These are phyloP conservation scores for Varroa destructor DNA, from an alignment of 1,140 invertebrate species.

Conservation along the genomic window DNA sequence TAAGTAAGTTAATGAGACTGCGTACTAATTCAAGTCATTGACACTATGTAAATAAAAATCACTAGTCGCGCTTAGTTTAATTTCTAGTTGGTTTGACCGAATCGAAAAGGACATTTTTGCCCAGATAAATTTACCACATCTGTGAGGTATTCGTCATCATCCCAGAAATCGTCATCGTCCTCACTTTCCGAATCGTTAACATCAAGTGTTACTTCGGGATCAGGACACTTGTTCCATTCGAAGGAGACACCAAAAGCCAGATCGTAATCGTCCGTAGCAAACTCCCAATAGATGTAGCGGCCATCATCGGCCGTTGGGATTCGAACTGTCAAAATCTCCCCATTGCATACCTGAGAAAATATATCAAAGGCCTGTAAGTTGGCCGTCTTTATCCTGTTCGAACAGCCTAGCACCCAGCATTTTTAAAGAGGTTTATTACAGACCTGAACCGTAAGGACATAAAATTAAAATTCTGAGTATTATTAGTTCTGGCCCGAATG, in stretches of 20 bases:
- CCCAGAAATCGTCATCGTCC: slow-evolving; percentile 40
- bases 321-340: slow-evolving; percentile 46
- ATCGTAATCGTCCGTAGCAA: slow-evolving; percentile 49
- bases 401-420: no score
- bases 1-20: no score
- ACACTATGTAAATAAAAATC: no score
- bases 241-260: slow-evolving; percentile 49
- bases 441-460: no score
- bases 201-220: slow-evolving; percentile 39
- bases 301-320: slow-evolving; percentile 49
- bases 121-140: slow-evolving; percentile 24
- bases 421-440: no score
- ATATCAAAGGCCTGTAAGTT: slow-evolving; percentile 41
- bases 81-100: no score
- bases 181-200: slow-evolving; percentile 43
- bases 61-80: no score
- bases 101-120: not conserved
- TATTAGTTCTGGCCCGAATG: no score
- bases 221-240: slow-evolving; percentile 44
- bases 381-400: no score
- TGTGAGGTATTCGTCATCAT: slow-evolving; percentile 31
- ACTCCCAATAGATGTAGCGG: slow-evolving; percentile 48
- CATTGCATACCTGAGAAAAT: slow-evolving; percentile 46
- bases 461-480: no score
- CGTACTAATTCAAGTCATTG: no score